These are phyloP conservation scores for Columbina picui DNA, from an alignment of 2,113 vertebrate genomes.

Conservation along the genomic window DNA sequence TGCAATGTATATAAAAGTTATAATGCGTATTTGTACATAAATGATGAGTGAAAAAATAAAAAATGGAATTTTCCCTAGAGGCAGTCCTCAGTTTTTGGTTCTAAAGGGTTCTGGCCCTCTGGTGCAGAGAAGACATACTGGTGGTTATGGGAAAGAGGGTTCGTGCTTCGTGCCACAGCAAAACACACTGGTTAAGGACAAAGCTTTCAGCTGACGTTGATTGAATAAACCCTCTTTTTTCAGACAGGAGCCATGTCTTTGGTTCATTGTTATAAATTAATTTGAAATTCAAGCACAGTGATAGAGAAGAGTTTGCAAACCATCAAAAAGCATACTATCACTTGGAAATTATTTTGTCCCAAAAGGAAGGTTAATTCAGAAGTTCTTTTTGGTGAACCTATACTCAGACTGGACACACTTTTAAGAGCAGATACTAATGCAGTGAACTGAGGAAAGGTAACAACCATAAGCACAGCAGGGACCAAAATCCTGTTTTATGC, in stretches of 20 bases:
- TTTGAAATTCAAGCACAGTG: not conserved
- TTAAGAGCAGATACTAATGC: not conserved
- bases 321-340: not conserved
- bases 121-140: not conserved
- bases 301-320: not conserved
- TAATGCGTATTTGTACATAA: conserved; percentile 99
- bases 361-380: not conserved
- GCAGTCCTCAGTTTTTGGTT: not conserved
- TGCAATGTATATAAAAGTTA: conserved; percentile 99
- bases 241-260: not conserved
- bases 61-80: conserved; percentile 81
- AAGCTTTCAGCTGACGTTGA: not conserved
- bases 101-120: not conserved
- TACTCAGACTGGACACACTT: not conserved
- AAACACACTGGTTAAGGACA: not conserved
- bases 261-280: not conserved
- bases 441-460: not conserved
- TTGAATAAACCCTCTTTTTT: not conserved
- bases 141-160: not conserved
- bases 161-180: rapidly evolving
- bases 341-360: not conserved
- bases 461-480: not conserved
- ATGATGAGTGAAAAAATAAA: conserved; percentile 95
- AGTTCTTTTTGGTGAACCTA: not conserved
- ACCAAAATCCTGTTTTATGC: not conserved